Evolutionary conservation across 2,113 vertebrate species (phyloP).

Genomic region (Seriola aureovittata): DNA sequence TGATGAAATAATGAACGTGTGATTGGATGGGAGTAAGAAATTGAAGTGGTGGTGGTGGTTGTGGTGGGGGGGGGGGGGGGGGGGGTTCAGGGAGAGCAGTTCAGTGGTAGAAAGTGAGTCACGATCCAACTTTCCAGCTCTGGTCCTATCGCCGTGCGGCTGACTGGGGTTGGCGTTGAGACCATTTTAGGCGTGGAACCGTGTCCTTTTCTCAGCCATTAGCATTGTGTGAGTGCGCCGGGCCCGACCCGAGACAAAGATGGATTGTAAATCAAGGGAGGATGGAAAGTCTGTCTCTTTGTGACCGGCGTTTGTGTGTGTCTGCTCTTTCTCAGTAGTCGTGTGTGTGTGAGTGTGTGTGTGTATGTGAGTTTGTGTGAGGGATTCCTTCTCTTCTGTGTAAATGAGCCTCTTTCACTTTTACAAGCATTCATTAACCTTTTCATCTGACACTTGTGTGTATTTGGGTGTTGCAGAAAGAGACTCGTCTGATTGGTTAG

Average conservation of each 20-base stretch:
- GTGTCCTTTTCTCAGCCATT: conserved; percentile 63
- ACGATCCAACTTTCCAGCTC: conserved; percentile 42
- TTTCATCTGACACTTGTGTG: conserved; percentile 39
- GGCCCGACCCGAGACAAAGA: conserved; percentile 67
- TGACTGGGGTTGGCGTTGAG: conserved; percentile 61
- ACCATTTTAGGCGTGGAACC: conserved; percentile 77
- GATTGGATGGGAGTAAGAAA: not conserved
- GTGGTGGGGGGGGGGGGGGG: too few relatives aligned
- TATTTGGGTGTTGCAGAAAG: conserved; percentile 12
- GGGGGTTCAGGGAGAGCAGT: not conserved
- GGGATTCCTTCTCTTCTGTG: conserved; percentile 33
- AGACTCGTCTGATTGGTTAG: conserved; percentile 6
- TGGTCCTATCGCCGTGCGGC: not conserved
- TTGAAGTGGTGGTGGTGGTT: not conserved
- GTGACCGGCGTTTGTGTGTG: conserved; percentile 67
- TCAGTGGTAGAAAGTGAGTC: conserved; percentile 12
- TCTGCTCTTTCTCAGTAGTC: conserved; percentile 75
- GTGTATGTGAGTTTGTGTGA: not conserved
- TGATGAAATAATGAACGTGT: not conserved
- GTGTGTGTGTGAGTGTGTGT: conserved; percentile 26
- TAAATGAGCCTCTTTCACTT: conserved; percentile 61
- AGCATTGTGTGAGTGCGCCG: conserved; percentile 56
- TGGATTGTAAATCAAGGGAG: conserved; percentile 70
- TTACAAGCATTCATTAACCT: conserved; percentile 44
- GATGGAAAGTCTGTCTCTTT: conserved; percentile 69